Conservation (phyloP, 2,888 invertebrate species). For the Chelonus formosanus region DNA sequence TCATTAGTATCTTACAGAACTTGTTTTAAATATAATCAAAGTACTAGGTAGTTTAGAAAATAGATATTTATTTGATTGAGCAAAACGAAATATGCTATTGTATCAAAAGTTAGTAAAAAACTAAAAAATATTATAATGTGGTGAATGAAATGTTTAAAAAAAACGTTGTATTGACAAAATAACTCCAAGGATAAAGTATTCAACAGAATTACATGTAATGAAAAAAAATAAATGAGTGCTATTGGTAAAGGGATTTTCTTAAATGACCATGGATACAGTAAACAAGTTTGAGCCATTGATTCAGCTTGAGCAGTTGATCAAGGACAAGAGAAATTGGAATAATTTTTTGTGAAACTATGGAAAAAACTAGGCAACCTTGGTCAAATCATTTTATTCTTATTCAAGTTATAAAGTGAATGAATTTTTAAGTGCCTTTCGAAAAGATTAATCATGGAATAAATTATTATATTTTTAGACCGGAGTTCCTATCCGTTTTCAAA, state of each 20-base stretch:
- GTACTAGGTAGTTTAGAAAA: too few relatives aligned
- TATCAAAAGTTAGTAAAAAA: too few relatives aligned
- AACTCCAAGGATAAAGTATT: too few relatives aligned
- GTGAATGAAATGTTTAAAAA: too few relatives aligned
- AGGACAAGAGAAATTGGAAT: slow-evolving; percentile 22
- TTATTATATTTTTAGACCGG: slow-evolving; percentile 7
- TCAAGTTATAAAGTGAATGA: background rate
- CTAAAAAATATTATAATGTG: too few relatives aligned
- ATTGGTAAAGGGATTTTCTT: background rate
- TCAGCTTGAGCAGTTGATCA: slow-evolving; percentile 23
- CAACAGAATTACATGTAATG: background rate
- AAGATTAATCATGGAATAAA: background rate
- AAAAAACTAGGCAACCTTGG: slow-evolving; percentile 35
- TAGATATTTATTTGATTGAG: too few relatives aligned
- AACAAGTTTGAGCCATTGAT: slow-evolving; percentile 16
- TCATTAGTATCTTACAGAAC: too few relatives aligned
- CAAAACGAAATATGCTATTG: too few relatives aligned
- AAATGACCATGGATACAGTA: slow-evolving; percentile 9
- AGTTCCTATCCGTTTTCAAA: too few relatives aligned
- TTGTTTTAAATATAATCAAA: too few relatives aligned
- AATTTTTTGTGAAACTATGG: slow-evolving; percentile 37
- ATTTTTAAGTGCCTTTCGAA: slow-evolving; percentile 21
- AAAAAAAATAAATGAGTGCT: background rate
- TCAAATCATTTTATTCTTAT: slow-evolving; percentile 10
- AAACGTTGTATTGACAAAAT: too few relatives aligned